phyloP scores from a whole-genome alignment of 2,888 invertebrate genomes.

The Mesorhabditis spiculigera region DNA sequence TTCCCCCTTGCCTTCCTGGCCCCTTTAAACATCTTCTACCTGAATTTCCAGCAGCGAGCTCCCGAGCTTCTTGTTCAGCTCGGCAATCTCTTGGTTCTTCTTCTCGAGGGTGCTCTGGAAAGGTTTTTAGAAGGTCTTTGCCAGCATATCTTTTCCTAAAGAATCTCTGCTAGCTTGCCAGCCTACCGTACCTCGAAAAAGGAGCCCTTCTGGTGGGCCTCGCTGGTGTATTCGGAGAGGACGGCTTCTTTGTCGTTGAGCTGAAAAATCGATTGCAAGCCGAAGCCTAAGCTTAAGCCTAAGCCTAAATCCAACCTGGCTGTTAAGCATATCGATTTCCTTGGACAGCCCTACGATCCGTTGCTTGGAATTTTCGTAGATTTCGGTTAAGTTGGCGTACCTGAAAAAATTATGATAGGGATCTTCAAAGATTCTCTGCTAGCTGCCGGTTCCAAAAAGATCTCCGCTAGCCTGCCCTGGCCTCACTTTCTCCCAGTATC shows the following conservation, averaged over 20 bases:
- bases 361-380: slow-evolving; percentile 15
- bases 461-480: not conserved
- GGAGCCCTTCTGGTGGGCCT: not conserved
- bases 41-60: not conserved
- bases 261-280: not conserved
- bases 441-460: not conserved
- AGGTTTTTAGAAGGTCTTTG: not conserved
- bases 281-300: not conserved
- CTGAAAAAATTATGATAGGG: slow-evolving; percentile 5
- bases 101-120: slow-evolving; percentile 1
- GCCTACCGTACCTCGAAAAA: not conserved
- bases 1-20: too few species aligned
- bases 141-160: not conserved
- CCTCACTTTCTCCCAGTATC: slow-evolving; percentile 40
- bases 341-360: slow-evolving; percentile 17
- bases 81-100: not conserved
- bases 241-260: slow-evolving; percentile 4
- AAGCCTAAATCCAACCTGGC: not conserved
- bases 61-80: slow-evolving; percentile 6
- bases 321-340: slow-evolving; percentile 17
- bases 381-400: slow-evolving; percentile 15
- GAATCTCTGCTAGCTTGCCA: not conserved
- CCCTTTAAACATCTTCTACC: not conserved
- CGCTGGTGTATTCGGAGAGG: not conserved
- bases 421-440: not conserved